phyloP scores from a whole-genome alignment of 2,888 invertebrate species.

The Poecilus cupreus region DNA sequence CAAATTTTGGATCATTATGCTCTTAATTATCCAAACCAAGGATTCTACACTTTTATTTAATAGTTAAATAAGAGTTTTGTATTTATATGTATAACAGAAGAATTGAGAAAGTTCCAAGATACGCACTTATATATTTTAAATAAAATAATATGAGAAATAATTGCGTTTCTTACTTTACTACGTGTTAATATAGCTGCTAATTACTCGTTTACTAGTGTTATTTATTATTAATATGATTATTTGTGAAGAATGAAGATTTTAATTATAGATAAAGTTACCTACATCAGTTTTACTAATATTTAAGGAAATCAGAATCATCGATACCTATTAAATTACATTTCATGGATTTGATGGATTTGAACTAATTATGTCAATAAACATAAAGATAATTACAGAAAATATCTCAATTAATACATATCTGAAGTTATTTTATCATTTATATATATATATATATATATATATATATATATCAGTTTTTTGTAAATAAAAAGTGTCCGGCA shows the following conservation, averaged over 20 bases:
- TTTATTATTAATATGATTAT: slow-evolving; percentile 17
- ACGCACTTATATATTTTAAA: background rate
- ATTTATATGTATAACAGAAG: no score
- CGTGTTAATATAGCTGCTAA: slow-evolving; percentile 5
- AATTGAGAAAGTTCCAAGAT: background rate
- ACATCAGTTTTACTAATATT: background rate
- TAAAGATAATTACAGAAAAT: background rate
- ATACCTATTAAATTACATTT: background rate
- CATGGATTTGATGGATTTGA: background rate
- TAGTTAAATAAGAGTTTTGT: no score
- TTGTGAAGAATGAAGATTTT: slow-evolving; percentile 2
- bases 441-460: no score
- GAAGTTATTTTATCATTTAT: background rate
- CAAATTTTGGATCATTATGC: no score
- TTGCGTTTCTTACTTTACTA: background rate
- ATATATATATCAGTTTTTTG: no score
- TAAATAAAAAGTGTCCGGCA: no score
- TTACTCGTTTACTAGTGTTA: background rate
- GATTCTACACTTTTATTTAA: no score
- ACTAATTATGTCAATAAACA: slow-evolving; percentile 15
- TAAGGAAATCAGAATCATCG: background rate
- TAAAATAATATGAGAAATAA: slow-evolving; percentile 1
- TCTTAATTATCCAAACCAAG: no score
- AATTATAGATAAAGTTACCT: slow-evolving; percentile 24
- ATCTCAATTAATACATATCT: background rate